Percentiles rank a stretch among this genome's conserved stretches.
phyloP scores from a whole-genome alignment of 2,797 vertebrate genomes.

The Serranus cabrilla region DNA sequence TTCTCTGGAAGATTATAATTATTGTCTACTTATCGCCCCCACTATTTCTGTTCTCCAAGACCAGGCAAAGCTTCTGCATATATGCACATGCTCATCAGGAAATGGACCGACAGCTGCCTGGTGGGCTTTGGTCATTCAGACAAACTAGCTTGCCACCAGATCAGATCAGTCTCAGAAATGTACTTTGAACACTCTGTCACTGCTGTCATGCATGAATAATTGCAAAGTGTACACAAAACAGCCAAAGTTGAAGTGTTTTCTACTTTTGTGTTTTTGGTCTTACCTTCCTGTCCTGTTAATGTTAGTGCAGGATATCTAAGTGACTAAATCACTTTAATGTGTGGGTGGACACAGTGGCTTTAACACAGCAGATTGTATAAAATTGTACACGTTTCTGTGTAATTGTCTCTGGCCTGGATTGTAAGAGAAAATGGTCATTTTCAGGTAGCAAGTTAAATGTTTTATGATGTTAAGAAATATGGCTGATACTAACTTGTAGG shows the following conservation, averaged over 20 bases:
- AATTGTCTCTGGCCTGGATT: slow-evolving; percentile 13
- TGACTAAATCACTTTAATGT: slow-evolving; percentile 22
- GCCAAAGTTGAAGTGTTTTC: background rate
- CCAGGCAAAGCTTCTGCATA: background rate
- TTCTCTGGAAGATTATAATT: background rate
- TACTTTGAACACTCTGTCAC: background rate
- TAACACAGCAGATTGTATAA: slow-evolving; percentile 3
- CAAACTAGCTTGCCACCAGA: background rate
- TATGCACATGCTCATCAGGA: background rate
- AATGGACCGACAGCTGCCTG: background rate
- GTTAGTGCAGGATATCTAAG: background rate
- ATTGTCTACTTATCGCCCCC: background rate
- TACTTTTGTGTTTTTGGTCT: background rate
- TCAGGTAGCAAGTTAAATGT: background rate
- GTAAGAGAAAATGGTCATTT: slow-evolving; percentile 9
- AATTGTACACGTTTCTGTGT: slow-evolving; percentile 16
- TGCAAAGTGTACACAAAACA: background rate
- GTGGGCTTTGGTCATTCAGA: background rate
- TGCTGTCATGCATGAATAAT: background rate
- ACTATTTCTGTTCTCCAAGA: background rate
- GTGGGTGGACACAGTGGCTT: slow-evolving; percentile 7
- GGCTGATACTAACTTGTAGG: background rate
- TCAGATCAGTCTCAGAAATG: background rate
- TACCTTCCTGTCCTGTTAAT: background rate
- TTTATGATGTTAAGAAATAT: slow-evolving; percentile 4